phyloP scores from a whole-genome alignment of 1,140 invertebrate genomes.

The Drosophila pectinifera region DNA sequence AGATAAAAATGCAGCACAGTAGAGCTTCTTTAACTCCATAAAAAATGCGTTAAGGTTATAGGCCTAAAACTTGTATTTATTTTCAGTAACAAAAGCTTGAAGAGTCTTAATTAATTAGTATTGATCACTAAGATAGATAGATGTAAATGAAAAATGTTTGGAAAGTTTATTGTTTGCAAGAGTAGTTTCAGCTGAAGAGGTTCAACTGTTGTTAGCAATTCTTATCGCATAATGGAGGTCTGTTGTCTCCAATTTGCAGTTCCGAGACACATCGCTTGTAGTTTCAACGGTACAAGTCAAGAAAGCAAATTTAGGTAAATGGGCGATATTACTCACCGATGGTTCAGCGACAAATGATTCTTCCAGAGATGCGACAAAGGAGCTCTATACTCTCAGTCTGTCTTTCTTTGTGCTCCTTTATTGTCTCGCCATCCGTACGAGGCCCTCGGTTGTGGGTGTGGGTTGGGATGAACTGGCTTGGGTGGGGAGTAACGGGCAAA shows the following conservation, averaged over 20 bases:
- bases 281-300: constrained; percentile 7
- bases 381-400: constrained; percentile 21
- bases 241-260: constrained; percentile 25
- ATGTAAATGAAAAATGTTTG: neutral
- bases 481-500: constrained; percentile 4
- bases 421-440: constrained; percentile 48
- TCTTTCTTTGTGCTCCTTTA: constrained; percentile 48
- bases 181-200: neutral
- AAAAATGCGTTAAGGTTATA: too few species aligned
- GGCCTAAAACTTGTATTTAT: too few species aligned
- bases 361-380: constrained; percentile 36
- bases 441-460: constrained; percentile 7
- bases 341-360: constrained; percentile 19
- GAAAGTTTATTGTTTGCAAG: neutral
- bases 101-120: too few species aligned
- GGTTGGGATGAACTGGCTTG: constrained; percentile 38
- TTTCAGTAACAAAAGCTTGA: too few species aligned
- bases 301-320: constrained; percentile 24
- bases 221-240: constrained; percentile 31
- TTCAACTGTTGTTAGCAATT: constrained; percentile 5
- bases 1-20: neutral
- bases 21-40: neutral
- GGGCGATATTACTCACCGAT: constrained; percentile 33
- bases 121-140: neutral
- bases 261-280: constrained; percentile 12